Conservation (phyloP, 2,113 vertebrate genomes). For the Hypocryptadius cinnamomeus region DNA sequence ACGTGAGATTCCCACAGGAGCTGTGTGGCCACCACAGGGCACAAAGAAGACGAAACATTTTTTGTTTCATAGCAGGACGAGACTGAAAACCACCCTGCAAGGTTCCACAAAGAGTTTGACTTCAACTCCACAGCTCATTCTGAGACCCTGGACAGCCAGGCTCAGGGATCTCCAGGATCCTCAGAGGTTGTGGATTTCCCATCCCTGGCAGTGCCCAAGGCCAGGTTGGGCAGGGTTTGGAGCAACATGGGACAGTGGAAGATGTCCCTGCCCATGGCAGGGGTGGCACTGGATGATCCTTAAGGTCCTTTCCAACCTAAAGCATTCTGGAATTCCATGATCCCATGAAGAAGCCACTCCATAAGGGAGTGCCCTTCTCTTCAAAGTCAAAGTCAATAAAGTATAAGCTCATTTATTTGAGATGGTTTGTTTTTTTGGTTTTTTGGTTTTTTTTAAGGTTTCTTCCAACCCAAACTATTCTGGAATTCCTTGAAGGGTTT, state of each 20-base stretch:
- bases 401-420: neutral
- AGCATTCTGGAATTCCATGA: rapidly evolving
- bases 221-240: neutral
- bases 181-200: neutral
- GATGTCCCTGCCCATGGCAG: neutral
- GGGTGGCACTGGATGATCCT: neutral
- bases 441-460: neutral
- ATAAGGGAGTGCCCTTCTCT: neutral
- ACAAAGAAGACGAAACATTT: neutral
- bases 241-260: rapidly evolving
- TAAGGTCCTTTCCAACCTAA: neutral
- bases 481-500: neutral
- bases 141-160: neutral
- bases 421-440: too few species aligned
- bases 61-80: neutral
- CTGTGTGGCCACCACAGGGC: neutral
- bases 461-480: neutral
- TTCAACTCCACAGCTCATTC: neutral
- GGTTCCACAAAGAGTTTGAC: neutral
- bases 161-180: neutral
- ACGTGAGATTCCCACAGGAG: neutral
- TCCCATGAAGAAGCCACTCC: neutral
- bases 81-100: neutral
- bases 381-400: neutral
- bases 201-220: neutral